A percentile compares a stretch with the other conserved stretches of the same genome.
phyloP scores from a whole-genome alignment of 2,797 vertebrate genomes.

The Nasua narica region DNA sequence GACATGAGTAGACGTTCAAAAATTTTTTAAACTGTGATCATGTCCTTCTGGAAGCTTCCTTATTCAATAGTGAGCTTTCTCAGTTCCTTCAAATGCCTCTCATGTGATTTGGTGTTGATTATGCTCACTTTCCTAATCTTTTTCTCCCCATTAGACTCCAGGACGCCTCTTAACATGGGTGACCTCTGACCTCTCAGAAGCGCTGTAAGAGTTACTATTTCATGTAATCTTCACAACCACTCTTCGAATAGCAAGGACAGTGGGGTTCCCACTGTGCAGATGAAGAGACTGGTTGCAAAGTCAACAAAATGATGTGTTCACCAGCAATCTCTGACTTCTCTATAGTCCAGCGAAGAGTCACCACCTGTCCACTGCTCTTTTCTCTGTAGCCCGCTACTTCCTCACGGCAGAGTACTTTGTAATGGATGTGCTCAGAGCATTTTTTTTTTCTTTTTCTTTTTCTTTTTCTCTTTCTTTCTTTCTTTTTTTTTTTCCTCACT shows the following conservation, averaged over 20 bases:
- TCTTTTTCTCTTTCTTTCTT: not conserved
- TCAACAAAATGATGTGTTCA: not conserved
- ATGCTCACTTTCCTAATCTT: not conserved
- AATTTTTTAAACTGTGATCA: not conserved
- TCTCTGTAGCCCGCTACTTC: not conserved
- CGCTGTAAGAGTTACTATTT: not conserved
- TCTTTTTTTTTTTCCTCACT: not conserved
- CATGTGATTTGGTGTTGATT: not conserved
- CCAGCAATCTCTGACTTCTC: not conserved
- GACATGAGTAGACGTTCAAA: not conserved
- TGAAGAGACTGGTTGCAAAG: not conserved
- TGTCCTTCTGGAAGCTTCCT: not conserved
- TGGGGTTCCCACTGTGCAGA: not conserved
- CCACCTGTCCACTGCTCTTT: not conserved
- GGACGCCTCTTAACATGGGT: not conserved
- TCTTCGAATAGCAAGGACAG: not conserved
- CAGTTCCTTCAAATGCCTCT: not conserved
- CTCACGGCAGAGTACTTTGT: not conserved
- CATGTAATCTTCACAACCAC: not conserved
- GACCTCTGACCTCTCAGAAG: not conserved
- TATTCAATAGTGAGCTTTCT: not conserved
- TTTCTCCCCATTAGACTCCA: not conserved
- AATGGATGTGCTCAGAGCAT: not conserved
- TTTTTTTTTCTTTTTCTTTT: not conserved
- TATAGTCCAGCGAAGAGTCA: not conserved